These are phyloP conservation scores for Drosophila pseudotalamancana DNA, from an alignment of 2,888 invertebrate species.

Conservation along the genomic window DNA sequence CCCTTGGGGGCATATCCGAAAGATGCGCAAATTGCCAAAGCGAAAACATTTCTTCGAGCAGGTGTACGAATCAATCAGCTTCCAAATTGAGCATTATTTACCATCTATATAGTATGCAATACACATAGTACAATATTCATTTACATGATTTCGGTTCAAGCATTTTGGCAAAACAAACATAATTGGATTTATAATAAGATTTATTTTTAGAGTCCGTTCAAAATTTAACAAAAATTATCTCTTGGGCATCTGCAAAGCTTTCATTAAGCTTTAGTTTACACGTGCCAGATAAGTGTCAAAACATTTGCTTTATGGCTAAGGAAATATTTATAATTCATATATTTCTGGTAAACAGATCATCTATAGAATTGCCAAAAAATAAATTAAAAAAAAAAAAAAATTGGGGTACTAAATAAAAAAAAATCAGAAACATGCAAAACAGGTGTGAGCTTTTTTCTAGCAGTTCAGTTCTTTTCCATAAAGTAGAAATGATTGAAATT, in stretches of 20 bases:
- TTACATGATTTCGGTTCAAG: slow-evolving; percentile 4
- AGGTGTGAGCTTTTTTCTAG: slow-evolving; percentile 10
- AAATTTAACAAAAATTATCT: not conserved
- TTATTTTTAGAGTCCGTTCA: not conserved
- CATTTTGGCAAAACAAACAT: slow-evolving; percentile 11
- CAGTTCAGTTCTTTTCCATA: not conserved
- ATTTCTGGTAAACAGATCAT: slow-evolving; percentile 4
- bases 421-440: slow-evolving; percentile 6
- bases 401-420: not conserved
- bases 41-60: slow-evolving; percentile 61
- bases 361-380: not conserved
- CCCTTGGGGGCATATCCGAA: not conserved
- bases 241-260: slow-evolving; percentile 10
- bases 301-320: slow-evolving; percentile 26
- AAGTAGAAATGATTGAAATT: no score
- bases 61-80: slow-evolving; percentile 60
- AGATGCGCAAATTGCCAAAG: slow-evolving; percentile 29
- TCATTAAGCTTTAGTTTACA: slow-evolving; percentile 8
- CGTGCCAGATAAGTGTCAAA: slow-evolving; percentile 34
- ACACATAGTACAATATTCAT: not conserved
- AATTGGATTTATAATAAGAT: slow-evolving; percentile 28
- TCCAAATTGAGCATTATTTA: slow-evolving; percentile 56
- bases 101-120: slow-evolving; percentile 1
- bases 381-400: not conserved
- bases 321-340: slow-evolving; percentile 17